Base-by-base conservation (phyloP, 2,888 invertebrate species). In the Eulithis testata region DNA sequence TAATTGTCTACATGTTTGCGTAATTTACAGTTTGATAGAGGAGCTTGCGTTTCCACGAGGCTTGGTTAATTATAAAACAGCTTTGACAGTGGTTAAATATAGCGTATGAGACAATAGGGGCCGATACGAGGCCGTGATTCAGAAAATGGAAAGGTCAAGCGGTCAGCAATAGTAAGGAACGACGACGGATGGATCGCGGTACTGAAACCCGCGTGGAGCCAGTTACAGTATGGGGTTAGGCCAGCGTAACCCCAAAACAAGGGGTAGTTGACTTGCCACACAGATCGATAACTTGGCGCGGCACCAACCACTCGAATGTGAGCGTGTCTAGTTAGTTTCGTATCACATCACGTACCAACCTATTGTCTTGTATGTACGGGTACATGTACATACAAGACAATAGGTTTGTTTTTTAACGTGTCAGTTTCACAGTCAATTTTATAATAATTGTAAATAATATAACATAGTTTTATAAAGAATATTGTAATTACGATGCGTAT, bases 61-160 rank as follows among this genome's bases (percentile, higher is more conserved):
- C 50, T 47, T 51, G 36, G 60, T 45, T 37, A 43, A 55, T 51
- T 55, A 55, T 55, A 51, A 47, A 49, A 49, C 21, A 54, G 31
- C 31, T 53, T 52, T 57, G 49, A 45, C 12, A 9, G 66, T 7
- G 45, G 27, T 37, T 36, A 45, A 45, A 65, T 54, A 55, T 37
- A 49, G 14, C 31, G 14, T 14, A 21, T 70, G 65, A 61, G 14
- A 14, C 8, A 8, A 47, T 47, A 57, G 75, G 76, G 51, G 31
- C 11, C 11, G 31, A 11, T 74, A 81, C 80, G 71, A 67, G 81
- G 73, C 65, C 70, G 78, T 86, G 88, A 87, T 82, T 89, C 86
- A 85, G 75, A 40, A 2, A 54, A 31, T 61, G 70, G 43, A 86
- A 87, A 87, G 87, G 84, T 84, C 79, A 81, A 61, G 71, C 76